Evolutionary conservation across 2,113 vertebrate genomes (phyloP).

Genomic region (Leucoraja erinaceus): DNA sequence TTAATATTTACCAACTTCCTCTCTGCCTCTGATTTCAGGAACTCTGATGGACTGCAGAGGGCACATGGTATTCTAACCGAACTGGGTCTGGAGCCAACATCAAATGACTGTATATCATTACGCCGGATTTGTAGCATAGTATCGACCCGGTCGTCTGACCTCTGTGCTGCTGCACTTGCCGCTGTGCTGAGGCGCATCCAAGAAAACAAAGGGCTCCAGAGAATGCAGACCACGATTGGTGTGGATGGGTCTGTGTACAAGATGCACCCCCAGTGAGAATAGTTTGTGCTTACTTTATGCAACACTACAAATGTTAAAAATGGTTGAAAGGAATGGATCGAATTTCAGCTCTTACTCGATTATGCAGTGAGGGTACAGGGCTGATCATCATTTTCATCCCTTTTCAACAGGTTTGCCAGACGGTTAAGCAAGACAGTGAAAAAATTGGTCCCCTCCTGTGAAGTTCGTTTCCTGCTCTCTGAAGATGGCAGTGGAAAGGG

Average conservation of each 20-base stretch:
- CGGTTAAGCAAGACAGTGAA: slow-evolving; percentile 81
- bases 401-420: slow-evolving; percentile 67
- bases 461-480: slow-evolving; percentile 80
- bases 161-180: slow-evolving; percentile 75
- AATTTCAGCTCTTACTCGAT: background rate
- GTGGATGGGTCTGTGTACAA: slow-evolving; percentile 93
- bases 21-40: slow-evolving; percentile 52
- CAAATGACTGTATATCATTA: slow-evolving; percentile 75
- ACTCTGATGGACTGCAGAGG: slow-evolving; percentile 72
- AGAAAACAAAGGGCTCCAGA: slow-evolving; percentile 80
- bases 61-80: slow-evolving; percentile 64
- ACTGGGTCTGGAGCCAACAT: slow-evolving; percentile 68
- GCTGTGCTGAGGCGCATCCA: slow-evolving; percentile 80
- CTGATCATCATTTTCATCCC: background rate
- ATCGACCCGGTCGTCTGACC: slow-evolving; percentile 77
- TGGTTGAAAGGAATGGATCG: background rate
- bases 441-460: slow-evolving; percentile 79
- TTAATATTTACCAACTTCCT: background rate
- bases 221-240: slow-evolving; percentile 75
- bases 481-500: slow-evolving; percentile 91
- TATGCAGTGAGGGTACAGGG: background rate
- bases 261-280: slow-evolving; percentile 84
- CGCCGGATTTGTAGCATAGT: slow-evolving; percentile 83
- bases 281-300: background rate
- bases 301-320: background rate